Base-by-base conservation (phyloP, 1,140 invertebrate species). In the Drosophila fuyamai region DNA sequence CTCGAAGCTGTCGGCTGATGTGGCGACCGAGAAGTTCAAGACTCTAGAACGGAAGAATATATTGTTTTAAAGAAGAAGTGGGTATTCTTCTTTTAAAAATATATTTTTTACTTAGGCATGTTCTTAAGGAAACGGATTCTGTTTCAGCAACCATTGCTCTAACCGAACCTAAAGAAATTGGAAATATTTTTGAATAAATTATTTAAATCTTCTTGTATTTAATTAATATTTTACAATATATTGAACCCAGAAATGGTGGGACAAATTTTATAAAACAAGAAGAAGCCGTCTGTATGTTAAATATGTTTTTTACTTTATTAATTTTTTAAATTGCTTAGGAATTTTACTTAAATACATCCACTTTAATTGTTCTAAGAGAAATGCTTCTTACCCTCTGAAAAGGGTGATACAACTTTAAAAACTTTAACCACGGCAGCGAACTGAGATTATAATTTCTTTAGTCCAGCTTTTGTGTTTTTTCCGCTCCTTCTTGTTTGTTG, bases 371-470 rank as follows among this genome's bases (percentile, higher is more conserved):
- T 12, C 14, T 10, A 51, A 2, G 9, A 18, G 35, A 10, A 3
- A n/a, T 14, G 9, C 6, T 9, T 32, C 32, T 14, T 10, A n/a
- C 8, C 32, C 13, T 13, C 47, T 3, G 8, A 5, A 5, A 51
- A 50, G 18, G 23, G 44, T 23, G 18, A 46, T 18, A 23, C 4
- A 48, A n/a, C 32, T 14, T 16, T 43, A 27, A 35, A 62, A 46
- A 66, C 63, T 66, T 50, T 41, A 32, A 40, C 46, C 46, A 43
- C 6, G 61, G 10, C 60, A 27, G 16, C 35, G 13, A 16, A 29
- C 13, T 14, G 32, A 74, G 76, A 62, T 76, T 76, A 79, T 86
- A 81, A 75, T 88, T 80, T 79, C 23, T 62, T 63, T 80, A 54
- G 71, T 65, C 76, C 12, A 76, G 61, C 72, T 83, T 80, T 55